Conservation (phyloP, 2,888 invertebrate genomes). For the Thysanoteuthis rhombus region DNA sequence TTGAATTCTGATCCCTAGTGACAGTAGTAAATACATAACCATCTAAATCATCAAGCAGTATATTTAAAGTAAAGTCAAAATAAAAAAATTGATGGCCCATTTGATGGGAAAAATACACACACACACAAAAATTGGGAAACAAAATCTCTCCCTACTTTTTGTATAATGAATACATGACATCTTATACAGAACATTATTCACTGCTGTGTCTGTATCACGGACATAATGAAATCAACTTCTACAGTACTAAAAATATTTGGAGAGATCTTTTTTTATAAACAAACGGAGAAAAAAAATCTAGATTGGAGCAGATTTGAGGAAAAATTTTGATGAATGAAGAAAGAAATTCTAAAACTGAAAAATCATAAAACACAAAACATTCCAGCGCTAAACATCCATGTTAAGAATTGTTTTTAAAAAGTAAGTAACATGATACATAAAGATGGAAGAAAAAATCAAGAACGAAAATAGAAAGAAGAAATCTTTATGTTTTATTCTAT, state of each 20-base stretch:
- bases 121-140: too few species aligned
- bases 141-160: too few species aligned
- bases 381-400: neutral
- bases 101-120: too few species aligned
- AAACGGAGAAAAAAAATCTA: neutral
- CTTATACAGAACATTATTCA: too few species aligned
- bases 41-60: too few species aligned
- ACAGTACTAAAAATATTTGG: neutral
- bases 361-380: neutral
- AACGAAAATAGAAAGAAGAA: neutral
- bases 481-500: neutral
- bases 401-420: neutral
- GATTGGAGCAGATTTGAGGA: neutral
- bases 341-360: neutral
- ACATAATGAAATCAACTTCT: neutral
- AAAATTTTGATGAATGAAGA: neutral
- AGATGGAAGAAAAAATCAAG: neutral
- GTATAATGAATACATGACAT: too few species aligned
- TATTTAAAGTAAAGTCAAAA: too few species aligned
- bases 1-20: too few species aligned
- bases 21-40: too few species aligned
- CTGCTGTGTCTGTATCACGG: too few species aligned
- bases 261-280: neutral
- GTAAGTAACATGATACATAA: neutral
- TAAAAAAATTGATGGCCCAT: too few species aligned